These are phyloP conservation scores for Garrulus glandarius DNA, from an alignment of 2,797 vertebrate genomes.

Conservation along the genomic window DNA sequence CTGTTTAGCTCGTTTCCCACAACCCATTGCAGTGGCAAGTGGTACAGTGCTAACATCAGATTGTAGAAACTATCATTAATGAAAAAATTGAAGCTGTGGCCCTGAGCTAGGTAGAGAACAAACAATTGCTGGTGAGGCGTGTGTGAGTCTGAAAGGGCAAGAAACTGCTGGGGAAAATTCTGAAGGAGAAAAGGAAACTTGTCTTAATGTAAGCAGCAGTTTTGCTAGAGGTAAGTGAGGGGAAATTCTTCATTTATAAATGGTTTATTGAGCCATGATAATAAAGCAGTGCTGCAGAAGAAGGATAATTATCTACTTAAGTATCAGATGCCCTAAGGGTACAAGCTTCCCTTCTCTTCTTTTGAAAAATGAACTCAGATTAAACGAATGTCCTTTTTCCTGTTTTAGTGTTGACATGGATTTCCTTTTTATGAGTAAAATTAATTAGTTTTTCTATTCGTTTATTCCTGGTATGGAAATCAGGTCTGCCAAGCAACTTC, in stretches of 20 bases:
- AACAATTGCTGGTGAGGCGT: not conserved
- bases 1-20: not conserved
- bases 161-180: not conserved
- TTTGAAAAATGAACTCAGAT: constrained; percentile 73
- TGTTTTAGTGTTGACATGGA: constrained; percentile 65
- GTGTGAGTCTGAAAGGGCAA: not conserved
- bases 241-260: constrained; percentile 76
- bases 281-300: constrained; percentile 71
- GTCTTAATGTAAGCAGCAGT: constrained; percentile 35
- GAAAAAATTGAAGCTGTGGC: not conserved
- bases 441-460: constrained; percentile 63
- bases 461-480: constrained; percentile 51
- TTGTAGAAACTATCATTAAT: not conserved
- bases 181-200: not conserved
- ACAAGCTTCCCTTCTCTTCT: constrained; percentile 61
- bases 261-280: constrained; percentile 75
- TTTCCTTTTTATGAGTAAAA: constrained; percentile 69
- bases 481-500: constrained; percentile 15
- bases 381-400: constrained; percentile 67
- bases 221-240: constrained; percentile 71
- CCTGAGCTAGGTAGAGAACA: not conserved
- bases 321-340: constrained; percentile 71
- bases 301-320: constrained; percentile 79
- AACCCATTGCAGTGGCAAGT: not conserved
- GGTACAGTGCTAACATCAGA: not conserved